Conservation (phyloP, 92 coral and sea anemone species). For the Nematostella vectensis region DNA sequence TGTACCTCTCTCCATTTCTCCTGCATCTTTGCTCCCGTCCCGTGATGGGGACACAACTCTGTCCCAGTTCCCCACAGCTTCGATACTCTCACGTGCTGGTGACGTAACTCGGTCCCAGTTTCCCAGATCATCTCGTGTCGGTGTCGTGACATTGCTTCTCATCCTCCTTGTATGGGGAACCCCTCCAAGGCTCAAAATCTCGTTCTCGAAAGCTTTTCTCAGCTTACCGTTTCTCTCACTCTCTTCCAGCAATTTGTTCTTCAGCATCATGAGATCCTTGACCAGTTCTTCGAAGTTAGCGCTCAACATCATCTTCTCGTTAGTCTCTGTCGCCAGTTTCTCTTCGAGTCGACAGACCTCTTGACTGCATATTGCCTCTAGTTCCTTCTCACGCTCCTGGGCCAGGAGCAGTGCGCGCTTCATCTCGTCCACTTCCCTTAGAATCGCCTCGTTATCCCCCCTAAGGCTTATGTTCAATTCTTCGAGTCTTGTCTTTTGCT, state of each 20-base stretch:
- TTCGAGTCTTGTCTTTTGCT: constrained; percentile 45
- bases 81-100: too few relatives aligned
- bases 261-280: constrained; percentile 56
- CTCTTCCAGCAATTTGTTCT: constrained; percentile 49
- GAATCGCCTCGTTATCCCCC: constrained; percentile 27
- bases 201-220: constrained; percentile 37
- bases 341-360: constrained; percentile 42
- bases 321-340: constrained; percentile 40
- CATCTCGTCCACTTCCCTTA: constrained; percentile 39
- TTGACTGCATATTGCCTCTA: constrained; percentile 34
- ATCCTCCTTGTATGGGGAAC: background rate
- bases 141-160: background rate
- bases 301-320: constrained; percentile 48
- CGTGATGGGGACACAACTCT: too few relatives aligned
- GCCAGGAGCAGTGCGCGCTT: constrained; percentile 26
- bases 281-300: constrained; percentile 55
- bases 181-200: constrained; percentile 21
- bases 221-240: constrained; percentile 40
- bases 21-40: background rate
- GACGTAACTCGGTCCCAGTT: background rate
- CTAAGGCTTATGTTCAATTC: constrained; percentile 27
- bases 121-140: background rate
- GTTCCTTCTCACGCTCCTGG: constrained; percentile 35
- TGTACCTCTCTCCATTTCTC: background rate
- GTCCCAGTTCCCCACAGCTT: too few relatives aligned